These are phyloP conservation scores for Drosophila pseudotalamancana DNA, from an alignment of 2,888 invertebrate species.

Conservation along the genomic window DNA sequence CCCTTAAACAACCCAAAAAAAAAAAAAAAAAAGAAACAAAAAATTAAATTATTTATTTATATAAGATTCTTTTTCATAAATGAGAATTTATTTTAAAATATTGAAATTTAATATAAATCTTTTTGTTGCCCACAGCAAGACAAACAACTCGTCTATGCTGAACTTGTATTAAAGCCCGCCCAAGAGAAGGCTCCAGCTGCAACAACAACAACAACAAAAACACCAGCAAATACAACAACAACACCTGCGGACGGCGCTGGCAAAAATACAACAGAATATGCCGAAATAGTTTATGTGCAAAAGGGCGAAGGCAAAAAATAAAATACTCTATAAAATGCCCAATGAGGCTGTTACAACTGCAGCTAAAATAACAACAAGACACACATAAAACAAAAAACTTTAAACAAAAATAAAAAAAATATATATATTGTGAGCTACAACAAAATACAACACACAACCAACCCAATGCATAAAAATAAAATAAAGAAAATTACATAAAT, in stretches of 20 bases:
- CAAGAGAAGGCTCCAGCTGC: conserved; percentile 69
- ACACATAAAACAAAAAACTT: neutral
- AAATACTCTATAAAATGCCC: conserved; percentile 38
- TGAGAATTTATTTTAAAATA: neutral
- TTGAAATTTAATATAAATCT: neutral
- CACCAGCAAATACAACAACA: conserved; percentile 21
- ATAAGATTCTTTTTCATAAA: neutral
- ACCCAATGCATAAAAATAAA: conserved; percentile 66
- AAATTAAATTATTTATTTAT: too few species aligned
- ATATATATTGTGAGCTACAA: conserved; percentile 40
- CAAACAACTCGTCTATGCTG: conserved; percentile 90
- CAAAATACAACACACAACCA: conserved; percentile 36
- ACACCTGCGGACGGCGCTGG: conserved; percentile 73
- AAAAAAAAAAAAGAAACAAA: neutral
- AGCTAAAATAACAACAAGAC: conserved; percentile 15
- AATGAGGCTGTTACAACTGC: conserved; percentile 51
- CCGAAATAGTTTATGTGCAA: conserved; percentile 90
- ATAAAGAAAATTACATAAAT: conserved; percentile 33
- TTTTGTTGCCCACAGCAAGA: conserved; percentile 84
- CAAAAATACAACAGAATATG: conserved; percentile 90
- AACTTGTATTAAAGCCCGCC: conserved; percentile 87
- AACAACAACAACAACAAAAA: conserved; percentile 68
- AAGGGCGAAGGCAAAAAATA: conserved; percentile 73
- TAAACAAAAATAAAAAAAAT: conserved; percentile 18
- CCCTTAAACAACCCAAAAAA: conserved; percentile 20